These are phyloP conservation scores for Caenorhabditis becei DNA, from an alignment of 2,888 invertebrate genomes.

Conservation along the genomic window DNA sequence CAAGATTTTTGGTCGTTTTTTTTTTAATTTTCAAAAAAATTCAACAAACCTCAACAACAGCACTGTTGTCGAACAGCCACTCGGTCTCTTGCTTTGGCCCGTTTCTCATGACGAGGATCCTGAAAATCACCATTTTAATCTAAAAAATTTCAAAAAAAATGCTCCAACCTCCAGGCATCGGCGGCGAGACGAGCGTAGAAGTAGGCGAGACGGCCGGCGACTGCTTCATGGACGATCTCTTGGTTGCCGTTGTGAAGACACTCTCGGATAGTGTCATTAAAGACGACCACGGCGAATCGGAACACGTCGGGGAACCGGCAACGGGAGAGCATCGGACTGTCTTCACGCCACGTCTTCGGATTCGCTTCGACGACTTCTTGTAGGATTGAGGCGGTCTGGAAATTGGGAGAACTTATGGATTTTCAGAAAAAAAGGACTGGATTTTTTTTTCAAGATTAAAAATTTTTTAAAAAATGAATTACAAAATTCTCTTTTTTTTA, in stretches of 20 bases:
- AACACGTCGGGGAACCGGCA: slow-evolving; percentile 23
- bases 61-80: slow-evolving; percentile 8
- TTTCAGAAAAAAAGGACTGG: no score
- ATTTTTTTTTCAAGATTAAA: neutral
- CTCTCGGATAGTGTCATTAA: slow-evolving; percentile 16
- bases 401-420: no score
- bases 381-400: slow-evolving; percentile 33
- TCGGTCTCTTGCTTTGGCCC: slow-evolving; percentile 26
- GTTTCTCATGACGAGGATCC: slow-evolving; percentile 23
- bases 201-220: slow-evolving; percentile 29
- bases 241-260: neutral
- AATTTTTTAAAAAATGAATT: neutral
- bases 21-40: no score
- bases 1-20: no score
- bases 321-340: slow-evolving; percentile 8
- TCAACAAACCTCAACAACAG: no score
- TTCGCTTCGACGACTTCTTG: slow-evolving; percentile 8
- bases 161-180: slow-evolving; percentile 27
- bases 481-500: no score
- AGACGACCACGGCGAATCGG: slow-evolving; percentile 15
- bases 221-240: slow-evolving; percentile 16
- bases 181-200: slow-evolving; percentile 29
- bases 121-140: no score
- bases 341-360: slow-evolving; percentile 8
- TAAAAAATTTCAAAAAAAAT: slow-evolving; percentile 1